Percentiles rank a stretch among this genome's conserved stretches.
These are phyloP conservation scores for Tenthredo amoena DNA, from an alignment of 2,888 invertebrate species.

Conservation along the genomic window DNA sequence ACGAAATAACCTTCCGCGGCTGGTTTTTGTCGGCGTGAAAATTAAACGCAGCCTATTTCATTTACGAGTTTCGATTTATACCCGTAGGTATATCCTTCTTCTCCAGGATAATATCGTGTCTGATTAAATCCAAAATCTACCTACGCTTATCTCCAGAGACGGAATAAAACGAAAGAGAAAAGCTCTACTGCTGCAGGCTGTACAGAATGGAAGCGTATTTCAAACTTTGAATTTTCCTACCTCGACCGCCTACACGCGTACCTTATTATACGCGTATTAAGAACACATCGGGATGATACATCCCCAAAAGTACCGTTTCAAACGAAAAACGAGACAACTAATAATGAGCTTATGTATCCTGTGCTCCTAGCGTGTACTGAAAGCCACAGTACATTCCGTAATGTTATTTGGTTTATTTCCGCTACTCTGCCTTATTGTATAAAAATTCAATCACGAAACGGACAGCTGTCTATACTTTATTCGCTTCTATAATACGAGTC, in stretches of 20 bases:
- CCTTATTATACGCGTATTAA: too few species aligned
- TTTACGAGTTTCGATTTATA: slow-evolving; percentile 15
- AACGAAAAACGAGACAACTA: not conserved
- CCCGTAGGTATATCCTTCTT: not conserved
- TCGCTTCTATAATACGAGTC: too few species aligned
- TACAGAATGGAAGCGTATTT: not conserved
- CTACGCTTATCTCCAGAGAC: not conserved
- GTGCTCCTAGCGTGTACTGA: not conserved
- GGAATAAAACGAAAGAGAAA: not conserved
- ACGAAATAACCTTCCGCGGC: not conserved
- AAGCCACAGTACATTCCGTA: not conserved
- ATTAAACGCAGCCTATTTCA: slow-evolving; percentile 16
- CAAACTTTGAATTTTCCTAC: not conserved
- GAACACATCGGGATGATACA: not conserved
- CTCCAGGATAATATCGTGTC: not conserved
- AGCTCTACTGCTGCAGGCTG: not conserved
- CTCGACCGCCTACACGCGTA: not conserved
- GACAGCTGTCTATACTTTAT: too few species aligned
- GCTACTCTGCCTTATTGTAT: too few species aligned
- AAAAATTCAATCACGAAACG: too few species aligned
- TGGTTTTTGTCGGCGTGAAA: not conserved
- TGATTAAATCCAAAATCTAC: not conserved
- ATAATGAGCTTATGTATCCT: not conserved
- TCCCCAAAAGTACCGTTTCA: not conserved
- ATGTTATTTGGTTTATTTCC: not conserved